phyloP scores from a whole-genome alignment of 2,797 vertebrate species.

The Pseudochirops cupreus region DNA sequence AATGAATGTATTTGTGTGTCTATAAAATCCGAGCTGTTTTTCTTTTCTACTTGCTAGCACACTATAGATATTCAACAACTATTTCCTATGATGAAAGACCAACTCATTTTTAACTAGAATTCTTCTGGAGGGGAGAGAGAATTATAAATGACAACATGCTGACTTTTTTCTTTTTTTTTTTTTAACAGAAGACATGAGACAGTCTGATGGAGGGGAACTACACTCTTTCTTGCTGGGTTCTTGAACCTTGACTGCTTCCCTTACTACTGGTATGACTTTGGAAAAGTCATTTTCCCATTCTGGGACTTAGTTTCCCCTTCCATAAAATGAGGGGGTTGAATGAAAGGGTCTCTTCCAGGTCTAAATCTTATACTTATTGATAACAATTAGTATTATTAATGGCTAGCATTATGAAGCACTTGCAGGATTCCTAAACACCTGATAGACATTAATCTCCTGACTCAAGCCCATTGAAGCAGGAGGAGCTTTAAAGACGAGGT shows the following conservation, averaged over 20 bases:
- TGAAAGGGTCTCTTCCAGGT: not conserved
- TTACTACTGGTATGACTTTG: no score
- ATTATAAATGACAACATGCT: rapidly evolving
- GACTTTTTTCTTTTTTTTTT: not conserved
- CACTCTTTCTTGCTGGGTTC: not conserved
- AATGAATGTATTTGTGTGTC: not conserved
- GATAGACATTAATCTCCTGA: not conserved
- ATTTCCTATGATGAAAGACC: rapidly evolving
- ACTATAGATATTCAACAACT: rapidly evolving
- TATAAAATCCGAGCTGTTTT: not conserved
- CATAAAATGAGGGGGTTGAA: not conserved
- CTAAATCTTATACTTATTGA: not conserved
- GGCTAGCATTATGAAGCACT: not conserved
- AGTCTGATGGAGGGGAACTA: not conserved
- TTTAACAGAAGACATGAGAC: not conserved
- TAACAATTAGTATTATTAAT: not conserved
- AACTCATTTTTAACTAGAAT: not conserved
- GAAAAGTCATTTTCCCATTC: not conserved
- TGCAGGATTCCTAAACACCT: not conserved
- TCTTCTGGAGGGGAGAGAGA: not conserved
- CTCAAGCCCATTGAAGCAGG: not conserved
- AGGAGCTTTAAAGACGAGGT: not conserved
- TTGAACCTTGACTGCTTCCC: not conserved
- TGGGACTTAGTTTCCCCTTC: not conserved
- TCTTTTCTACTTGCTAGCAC: not conserved